phyloP scores from a whole-genome alignment of 2,113 vertebrate genomes.

The Clarias gariepinus region DNA sequence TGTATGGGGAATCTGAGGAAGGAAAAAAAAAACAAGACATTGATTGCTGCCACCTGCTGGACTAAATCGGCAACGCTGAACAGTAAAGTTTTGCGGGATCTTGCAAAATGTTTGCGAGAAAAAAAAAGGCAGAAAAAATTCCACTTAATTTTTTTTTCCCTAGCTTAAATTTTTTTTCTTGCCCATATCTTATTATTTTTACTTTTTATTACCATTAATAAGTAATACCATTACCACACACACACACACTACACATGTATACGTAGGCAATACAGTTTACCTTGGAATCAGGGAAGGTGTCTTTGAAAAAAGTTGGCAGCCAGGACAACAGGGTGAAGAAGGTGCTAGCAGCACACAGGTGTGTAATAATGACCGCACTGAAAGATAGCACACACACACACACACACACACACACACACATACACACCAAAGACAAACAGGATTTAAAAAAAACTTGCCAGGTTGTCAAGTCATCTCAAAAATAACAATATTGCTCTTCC shows the following conservation, averaged over 20 bases:
- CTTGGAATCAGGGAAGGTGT: slow-evolving; percentile 90
- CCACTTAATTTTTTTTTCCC: too few relatives aligned
- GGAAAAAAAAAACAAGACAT: too few relatives aligned
- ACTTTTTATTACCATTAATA: too few relatives aligned
- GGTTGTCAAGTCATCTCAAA: background rate
- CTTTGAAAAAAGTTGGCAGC: slow-evolving; percentile 95
- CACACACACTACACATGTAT: background rate
- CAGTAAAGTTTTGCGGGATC: too few relatives aligned
- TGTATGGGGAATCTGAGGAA: too few relatives aligned
- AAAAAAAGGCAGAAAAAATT: too few relatives aligned
- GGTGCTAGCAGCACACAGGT: slow-evolving; percentile 86
- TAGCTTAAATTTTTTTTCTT: too few relatives aligned
- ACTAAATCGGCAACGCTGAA: too few relatives aligned
- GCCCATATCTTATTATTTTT: too few relatives aligned
- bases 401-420: slow-evolving; percentile 20
- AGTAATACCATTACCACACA: background rate
- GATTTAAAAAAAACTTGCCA: background rate
- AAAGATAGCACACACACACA: slow-evolving; percentile 46
- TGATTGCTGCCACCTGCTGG: too few relatives aligned
- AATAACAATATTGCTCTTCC: background rate
- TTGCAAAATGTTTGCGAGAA: too few relatives aligned
- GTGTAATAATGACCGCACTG: slow-evolving; percentile 89
- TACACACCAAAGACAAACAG: background rate
- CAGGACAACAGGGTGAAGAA: slow-evolving; percentile 94
- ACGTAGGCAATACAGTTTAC: slow-evolving; percentile 66